A percentile compares a stretch with the other conserved stretches of the same genome.
Conservation (phyloP, 2,797 vertebrate species). For the Sarcophilus harrisii region DNA sequence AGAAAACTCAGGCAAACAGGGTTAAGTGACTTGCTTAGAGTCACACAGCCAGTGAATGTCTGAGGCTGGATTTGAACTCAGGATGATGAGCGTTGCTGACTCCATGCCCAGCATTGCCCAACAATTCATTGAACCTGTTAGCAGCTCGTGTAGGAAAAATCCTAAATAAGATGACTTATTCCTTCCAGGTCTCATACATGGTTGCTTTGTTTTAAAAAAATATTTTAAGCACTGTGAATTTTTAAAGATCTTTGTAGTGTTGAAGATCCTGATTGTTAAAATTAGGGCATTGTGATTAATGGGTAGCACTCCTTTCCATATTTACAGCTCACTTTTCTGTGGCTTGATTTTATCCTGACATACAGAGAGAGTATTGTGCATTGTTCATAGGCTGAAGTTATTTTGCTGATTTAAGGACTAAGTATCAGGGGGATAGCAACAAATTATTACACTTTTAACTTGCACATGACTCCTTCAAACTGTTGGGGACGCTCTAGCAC, state of each 20-base stretch:
- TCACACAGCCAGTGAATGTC: not conserved
- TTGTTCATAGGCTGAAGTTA: not conserved
- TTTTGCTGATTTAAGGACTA: not conserved
- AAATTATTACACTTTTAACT: not conserved
- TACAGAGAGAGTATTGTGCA: not conserved
- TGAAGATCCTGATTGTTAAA: not conserved
- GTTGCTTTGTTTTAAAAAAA: not conserved
- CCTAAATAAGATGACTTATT: not conserved
- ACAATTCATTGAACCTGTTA: accelerated
- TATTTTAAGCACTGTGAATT: not conserved
- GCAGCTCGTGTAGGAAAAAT: not conserved
- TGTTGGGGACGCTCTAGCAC: not conserved
- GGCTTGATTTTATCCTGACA: not conserved
- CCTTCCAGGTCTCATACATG: not conserved
- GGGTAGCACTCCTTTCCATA: not conserved
- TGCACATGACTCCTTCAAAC: not conserved
- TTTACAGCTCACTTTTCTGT: accelerated
- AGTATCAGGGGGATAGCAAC: not conserved
- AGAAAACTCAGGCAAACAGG: too few relatives aligned
- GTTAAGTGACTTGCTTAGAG: not conserved
- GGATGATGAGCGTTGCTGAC: not conserved
- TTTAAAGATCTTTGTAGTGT: not conserved
- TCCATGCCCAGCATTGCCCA: too few relatives aligned
- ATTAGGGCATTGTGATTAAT: not conserved
- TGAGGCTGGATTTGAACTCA: not conserved